phyloP scores from a whole-genome alignment of 2,797 vertebrate species.

The Platalea minor region DNA sequence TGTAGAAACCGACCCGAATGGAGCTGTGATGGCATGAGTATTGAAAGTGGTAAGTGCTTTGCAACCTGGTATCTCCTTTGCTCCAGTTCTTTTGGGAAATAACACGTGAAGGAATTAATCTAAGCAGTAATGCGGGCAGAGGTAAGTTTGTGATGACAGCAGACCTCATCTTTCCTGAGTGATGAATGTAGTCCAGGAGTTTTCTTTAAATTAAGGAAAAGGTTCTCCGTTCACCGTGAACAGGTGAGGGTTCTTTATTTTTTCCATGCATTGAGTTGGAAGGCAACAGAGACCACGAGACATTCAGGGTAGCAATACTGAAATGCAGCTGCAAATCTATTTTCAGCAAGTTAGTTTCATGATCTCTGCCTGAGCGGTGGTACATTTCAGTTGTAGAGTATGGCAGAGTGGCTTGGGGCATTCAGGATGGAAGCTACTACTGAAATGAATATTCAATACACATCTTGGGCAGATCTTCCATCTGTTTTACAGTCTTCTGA shows the following conservation, averaged over 20 bases:
- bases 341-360: not conserved
- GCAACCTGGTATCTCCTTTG: not conserved
- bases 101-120: not conserved
- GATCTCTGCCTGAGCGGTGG: not conserved
- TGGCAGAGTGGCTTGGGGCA: not conserved
- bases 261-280: not conserved
- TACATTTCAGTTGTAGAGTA: accelerated
- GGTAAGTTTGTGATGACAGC: not conserved
- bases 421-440: not conserved
- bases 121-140: not conserved
- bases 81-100: not conserved
- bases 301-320: not conserved
- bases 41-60: not conserved
- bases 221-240: not conserved
- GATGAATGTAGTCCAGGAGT: not conserved
- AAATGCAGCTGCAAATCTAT: not conserved
- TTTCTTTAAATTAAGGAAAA: not conserved
- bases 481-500: not conserved
- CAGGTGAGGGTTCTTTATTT: not conserved
- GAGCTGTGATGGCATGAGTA: not conserved
- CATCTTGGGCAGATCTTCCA: not conserved
- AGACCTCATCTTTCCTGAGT: not conserved
- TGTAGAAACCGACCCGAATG: accelerated
- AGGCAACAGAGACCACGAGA: not conserved
- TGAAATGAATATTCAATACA: not conserved